Conservation (phyloP, 1,140 invertebrate genomes). For the Drosophila persimilis region DNA sequence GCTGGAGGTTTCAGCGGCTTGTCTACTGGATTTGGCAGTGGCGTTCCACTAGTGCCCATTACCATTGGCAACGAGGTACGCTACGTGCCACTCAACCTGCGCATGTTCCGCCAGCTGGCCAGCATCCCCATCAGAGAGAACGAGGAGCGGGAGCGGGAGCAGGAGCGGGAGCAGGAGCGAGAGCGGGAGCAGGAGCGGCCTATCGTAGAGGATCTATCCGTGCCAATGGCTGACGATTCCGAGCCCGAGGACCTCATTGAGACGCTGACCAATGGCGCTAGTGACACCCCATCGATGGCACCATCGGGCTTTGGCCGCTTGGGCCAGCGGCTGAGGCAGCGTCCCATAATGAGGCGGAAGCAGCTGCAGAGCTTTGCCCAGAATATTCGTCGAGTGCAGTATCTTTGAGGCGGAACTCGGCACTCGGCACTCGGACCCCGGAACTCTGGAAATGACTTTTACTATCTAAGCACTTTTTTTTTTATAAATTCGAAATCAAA, state of each 20-base stretch:
- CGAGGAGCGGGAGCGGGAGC: conserved; percentile 7
- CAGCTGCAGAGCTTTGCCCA: conserved; percentile 35
- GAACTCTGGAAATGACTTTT: too few species aligned
- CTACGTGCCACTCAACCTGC: conserved; percentile 59
- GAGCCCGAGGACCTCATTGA: conserved; percentile 16
- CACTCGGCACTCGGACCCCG: not conserved
- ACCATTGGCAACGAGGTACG: conserved; percentile 60
- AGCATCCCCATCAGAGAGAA: conserved; percentile 27
- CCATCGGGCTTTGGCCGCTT: conserved; percentile 8
- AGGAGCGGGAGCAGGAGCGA: too few species aligned
- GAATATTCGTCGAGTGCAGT: conserved; percentile 47
- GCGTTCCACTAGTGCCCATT: conserved; percentile 56
- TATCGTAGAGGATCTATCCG: not conserved
- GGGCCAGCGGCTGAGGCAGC: conserved; percentile 19
- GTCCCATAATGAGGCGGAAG: conserved; percentile 6
- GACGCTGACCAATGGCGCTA: too few species aligned
- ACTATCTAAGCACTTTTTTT: too few species aligned
- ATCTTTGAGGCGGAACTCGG: conserved; percentile 3
- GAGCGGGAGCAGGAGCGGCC: not conserved
- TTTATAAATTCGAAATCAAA: too few species aligned
- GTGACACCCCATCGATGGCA: too few species aligned
- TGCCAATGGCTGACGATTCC: not conserved
- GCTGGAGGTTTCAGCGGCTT: not conserved
- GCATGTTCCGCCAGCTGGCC: conserved; percentile 54
- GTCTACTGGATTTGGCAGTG: not conserved